A percentile compares a stretch with the other conserved stretches of the same genome.
These are phyloP conservation scores for Rhynchonycteris naso DNA, from an alignment of 2,797 vertebrate genomes.

Conservation along the genomic window DNA sequence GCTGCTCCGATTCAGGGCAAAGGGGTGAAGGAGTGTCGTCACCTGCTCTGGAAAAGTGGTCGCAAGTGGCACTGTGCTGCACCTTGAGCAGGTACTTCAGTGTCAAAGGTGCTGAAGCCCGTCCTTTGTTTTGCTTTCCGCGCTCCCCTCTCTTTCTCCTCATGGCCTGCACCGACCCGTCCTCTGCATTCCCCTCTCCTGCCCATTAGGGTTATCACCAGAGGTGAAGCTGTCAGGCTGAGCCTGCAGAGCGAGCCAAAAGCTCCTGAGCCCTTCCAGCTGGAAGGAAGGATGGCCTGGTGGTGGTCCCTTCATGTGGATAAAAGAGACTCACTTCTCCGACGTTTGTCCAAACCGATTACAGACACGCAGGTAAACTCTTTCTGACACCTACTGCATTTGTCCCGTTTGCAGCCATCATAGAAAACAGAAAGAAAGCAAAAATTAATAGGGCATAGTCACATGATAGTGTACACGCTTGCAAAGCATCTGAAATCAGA, in stretches of 20 bases:
- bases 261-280: slow-evolving; percentile 56
- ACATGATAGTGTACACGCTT: neutral
- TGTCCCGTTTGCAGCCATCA: slow-evolving; percentile 58
- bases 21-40: neutral
- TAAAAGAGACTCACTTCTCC: slow-evolving; percentile 53
- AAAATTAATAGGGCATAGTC: neutral
- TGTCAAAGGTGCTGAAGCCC: slow-evolving; percentile 76
- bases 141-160: slow-evolving; percentile 25
- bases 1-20: neutral
- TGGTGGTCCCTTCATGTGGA: slow-evolving; percentile 63
- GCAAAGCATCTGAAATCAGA: neutral
- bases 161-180: neutral
- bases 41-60: slow-evolving; percentile 57
- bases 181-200: neutral
- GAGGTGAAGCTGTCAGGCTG: slow-evolving; percentile 67
- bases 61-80: slow-evolving; percentile 27
- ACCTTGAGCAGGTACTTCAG: slow-evolving; percentile 75
- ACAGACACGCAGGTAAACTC: rapidly evolving
- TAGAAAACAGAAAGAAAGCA: neutral
- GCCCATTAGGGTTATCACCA: slow-evolving; percentile 75
- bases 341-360: slow-evolving; percentile 44
- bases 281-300: slow-evolving; percentile 68
- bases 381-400: slow-evolving; percentile 30
- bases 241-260: slow-evolving; percentile 53
- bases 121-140: slow-evolving; percentile 68